A percentile compares a stretch with the other conserved stretches of the same genome.
phyloP scores from a whole-genome alignment of 2,888 invertebrate species.

The Drosophila nr. perissopoda region DNA sequence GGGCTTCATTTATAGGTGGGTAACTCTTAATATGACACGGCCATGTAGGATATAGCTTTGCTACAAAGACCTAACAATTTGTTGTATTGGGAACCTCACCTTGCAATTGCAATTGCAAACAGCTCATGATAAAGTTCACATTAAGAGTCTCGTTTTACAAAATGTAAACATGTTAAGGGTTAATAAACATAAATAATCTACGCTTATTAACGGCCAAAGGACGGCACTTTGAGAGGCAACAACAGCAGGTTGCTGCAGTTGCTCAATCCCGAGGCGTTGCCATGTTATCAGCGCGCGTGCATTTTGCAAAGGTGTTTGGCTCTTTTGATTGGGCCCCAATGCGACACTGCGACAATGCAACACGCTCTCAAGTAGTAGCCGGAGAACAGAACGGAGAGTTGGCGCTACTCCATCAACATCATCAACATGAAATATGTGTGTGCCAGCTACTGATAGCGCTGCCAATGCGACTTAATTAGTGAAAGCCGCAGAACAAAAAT shows the following conservation, averaged over 20 bases:
- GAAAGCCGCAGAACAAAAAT: slow-evolving; percentile 18
- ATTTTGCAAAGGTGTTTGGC: slow-evolving; percentile 83
- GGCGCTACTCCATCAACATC: slow-evolving; percentile 31
- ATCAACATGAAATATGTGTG: slow-evolving; percentile 72
- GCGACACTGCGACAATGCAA: slow-evolving; percentile 31
- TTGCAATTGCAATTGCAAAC: slow-evolving; percentile 68
- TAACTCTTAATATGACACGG: background rate
- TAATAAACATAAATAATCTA: slow-evolving; percentile 85
- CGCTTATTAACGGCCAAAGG: slow-evolving; percentile 76
- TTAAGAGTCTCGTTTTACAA: slow-evolving; percentile 85
- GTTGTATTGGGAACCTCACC: slow-evolving; percentile 14
- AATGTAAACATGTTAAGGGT: slow-evolving; percentile 84
- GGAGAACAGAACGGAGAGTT: slow-evolving; percentile 18
- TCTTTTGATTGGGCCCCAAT: slow-evolving; percentile 65
- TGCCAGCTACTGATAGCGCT: slow-evolving; percentile 63
- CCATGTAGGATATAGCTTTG: slow-evolving; percentile 18
- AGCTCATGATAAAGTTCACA: slow-evolving; percentile 83
- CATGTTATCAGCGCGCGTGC: slow-evolving; percentile 80
- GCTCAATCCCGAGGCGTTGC: slow-evolving; percentile 32
- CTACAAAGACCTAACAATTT: background rate
- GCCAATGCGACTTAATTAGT: slow-evolving; percentile 75
- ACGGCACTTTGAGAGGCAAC: slow-evolving; percentile 44
- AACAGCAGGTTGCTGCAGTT: slow-evolving; percentile 7
- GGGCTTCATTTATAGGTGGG: background rate
- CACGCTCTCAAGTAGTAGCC: slow-evolving; percentile 51